Evolutionary conservation across 2,113 vertebrate genomes (phyloP).

Genomic region (Istiophorus platypterus): DNA sequence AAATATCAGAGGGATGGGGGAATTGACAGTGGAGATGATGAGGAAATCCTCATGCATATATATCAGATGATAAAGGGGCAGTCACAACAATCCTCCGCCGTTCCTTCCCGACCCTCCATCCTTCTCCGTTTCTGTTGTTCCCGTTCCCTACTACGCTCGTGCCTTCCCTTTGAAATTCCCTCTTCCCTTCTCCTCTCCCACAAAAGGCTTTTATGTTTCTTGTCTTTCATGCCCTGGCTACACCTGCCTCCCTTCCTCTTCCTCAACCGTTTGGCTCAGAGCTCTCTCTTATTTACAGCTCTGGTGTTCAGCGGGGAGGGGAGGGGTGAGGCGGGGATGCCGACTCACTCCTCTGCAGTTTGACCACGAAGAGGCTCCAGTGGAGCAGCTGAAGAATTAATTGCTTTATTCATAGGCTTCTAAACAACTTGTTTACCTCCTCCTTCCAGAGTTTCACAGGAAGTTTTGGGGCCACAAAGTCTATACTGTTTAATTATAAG

Average conservation of each 20-base stretch:
- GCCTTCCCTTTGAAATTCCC: conserved; percentile 44
- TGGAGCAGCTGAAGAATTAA: conserved; percentile 54
- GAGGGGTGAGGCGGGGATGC: conserved; percentile 13
- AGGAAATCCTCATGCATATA: conserved; percentile 81
- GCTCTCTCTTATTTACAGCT: conserved; percentile 38
- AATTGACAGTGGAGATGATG: conserved; percentile 68
- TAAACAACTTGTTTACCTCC: conserved; percentile 54
- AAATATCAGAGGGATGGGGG: conserved; percentile 68
- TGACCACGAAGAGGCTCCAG: conserved; percentile 50
- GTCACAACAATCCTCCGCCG: conserved; percentile 38
- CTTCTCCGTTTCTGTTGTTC: conserved; percentile 10
- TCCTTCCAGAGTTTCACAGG: conserved; percentile 3
- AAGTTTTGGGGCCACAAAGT: conserved; percentile 13
- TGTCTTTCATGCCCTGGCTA: conserved; percentile 48
- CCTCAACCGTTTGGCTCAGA: conserved; percentile 27
- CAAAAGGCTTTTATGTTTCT: conserved; percentile 49
- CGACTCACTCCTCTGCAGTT: conserved; percentile 31
- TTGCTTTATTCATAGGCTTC: conserved; percentile 53
- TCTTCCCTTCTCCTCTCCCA: conserved; percentile 36
- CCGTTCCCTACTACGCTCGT: conserved; percentile 2
- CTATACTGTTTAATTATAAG: conserved; percentile 4
- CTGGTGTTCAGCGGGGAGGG: background rate
- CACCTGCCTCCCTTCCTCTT: conserved; percentile 44
- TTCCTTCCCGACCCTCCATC: background rate
- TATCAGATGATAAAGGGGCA: conserved; percentile 78